A percentile compares a stretch with the other conserved stretches of the same genome.
Conservation (phyloP, 2,888 invertebrate genomes). For the Isoperla grammatica region DNA sequence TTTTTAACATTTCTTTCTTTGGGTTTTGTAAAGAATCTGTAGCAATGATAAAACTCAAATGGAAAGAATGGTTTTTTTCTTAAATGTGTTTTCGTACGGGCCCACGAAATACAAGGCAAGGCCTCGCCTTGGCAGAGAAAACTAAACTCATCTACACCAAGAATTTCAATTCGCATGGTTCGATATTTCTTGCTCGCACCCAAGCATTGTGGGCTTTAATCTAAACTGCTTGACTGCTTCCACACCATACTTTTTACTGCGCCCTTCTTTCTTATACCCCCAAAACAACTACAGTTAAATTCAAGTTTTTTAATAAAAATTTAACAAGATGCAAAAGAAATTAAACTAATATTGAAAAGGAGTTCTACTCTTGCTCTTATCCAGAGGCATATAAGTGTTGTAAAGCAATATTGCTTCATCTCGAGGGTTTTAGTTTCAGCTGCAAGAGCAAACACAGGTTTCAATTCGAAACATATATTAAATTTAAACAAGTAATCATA, state of each 20-base stretch:
- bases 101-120: constrained; percentile 3
- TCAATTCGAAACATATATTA: no score
- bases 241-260: constrained; percentile 6
- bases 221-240: constrained; percentile 3
- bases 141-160: constrained; percentile 25
- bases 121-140: background rate
- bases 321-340: no score
- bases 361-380: no score
- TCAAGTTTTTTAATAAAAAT: no score
- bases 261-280: no score
- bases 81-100: constrained; percentile 17
- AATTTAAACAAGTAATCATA: no score
- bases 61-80: constrained; percentile 9
- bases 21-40: constrained; percentile 23
- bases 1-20: constrained; percentile 16
- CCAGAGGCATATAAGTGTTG: no score
- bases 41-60: constrained; percentile 22
- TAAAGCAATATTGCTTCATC: no score
- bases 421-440: no score
- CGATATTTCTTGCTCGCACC: constrained; percentile 22
- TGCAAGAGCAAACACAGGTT: no score
- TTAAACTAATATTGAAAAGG: no score
- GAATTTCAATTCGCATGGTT: constrained; percentile 26
- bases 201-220: constrained; percentile 17
- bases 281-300: no score